These are phyloP conservation scores for Drosophila ercepeae DNA, from an alignment of 1,140 invertebrate species.

Conservation along the genomic window DNA sequence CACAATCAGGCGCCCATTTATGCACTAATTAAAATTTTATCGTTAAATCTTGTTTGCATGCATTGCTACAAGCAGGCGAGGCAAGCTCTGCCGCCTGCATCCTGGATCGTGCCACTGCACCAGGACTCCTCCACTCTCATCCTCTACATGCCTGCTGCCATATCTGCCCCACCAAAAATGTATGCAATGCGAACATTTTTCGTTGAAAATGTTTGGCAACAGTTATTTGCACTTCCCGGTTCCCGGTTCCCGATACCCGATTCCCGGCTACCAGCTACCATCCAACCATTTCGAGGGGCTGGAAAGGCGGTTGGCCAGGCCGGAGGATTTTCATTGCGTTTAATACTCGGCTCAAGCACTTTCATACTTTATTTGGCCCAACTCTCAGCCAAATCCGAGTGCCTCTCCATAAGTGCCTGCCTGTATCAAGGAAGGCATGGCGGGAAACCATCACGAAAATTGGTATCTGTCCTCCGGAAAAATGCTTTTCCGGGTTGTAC, in stretches of 20 bases:
- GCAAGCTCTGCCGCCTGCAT: conserved; percentile 37
- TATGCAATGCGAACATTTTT: conserved; percentile 74
- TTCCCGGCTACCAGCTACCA: conserved; percentile 15
- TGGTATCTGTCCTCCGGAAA: neutral
- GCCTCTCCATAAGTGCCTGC: conserved; percentile 48
- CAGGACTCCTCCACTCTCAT: neutral
- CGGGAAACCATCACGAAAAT: neutral
- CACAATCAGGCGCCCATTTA: conserved; percentile 81
- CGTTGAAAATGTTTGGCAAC: conserved; percentile 77
- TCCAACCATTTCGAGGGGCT: conserved; percentile 15
- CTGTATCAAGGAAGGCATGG: neutral
- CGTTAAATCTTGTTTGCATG: conserved; percentile 82
- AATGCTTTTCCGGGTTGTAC: neutral
- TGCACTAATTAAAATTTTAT: conserved; percentile 83
- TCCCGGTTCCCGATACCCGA: conserved; percentile 37
- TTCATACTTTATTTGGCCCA: conserved; percentile 73
- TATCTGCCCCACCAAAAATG: conserved; percentile 24
- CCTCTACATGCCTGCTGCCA: neutral
- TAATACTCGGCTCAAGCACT: conserved; percentile 48
- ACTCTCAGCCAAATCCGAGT: conserved; percentile 42
- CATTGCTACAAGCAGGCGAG: conserved; percentile 72
- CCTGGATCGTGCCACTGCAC: conserved; percentile 4
- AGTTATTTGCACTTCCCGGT: conserved; percentile 76
- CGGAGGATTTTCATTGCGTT: conserved; percentile 38
- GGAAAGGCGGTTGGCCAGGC: conserved; percentile 26